These are phyloP conservation scores for Enteromius trimaculatus DNA, from an alignment of 2,797 vertebrate species.

Conservation along the genomic window DNA sequence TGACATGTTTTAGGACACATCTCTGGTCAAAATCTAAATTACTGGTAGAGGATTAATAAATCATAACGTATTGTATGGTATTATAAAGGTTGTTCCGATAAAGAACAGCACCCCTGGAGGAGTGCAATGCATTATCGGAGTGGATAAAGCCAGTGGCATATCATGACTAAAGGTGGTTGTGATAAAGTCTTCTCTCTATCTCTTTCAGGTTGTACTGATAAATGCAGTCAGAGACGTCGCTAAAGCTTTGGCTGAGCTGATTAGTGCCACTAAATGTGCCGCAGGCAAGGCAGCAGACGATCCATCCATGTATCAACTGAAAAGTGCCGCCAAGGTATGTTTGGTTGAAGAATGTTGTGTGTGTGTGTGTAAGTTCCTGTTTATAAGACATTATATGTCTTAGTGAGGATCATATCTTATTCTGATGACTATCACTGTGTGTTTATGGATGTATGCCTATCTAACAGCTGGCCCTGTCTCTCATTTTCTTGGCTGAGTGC, in stretches of 20 bases:
- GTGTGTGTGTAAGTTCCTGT: background rate
- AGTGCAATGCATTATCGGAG: slow-evolving; percentile 16
- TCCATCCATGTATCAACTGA: slow-evolving; percentile 98
- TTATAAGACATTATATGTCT: slow-evolving; percentile 51
- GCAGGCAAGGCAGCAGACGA: slow-evolving; percentile 95
- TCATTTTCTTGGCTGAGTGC: slow-evolving; percentile 43
- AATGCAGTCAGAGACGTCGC: slow-evolving; percentile 98
- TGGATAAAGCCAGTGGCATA: slow-evolving; percentile 54
- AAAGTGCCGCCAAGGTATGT: slow-evolving; percentile 95
- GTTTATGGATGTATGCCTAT: background rate
- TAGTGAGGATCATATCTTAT: slow-evolving; percentile 30
- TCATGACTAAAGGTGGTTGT: slow-evolving; percentile 66
- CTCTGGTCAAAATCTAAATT: background rate
- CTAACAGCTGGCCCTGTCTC: slow-evolving; percentile 41
- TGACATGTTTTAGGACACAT: slow-evolving; percentile 3
- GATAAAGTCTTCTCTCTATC: slow-evolving; percentile 64
- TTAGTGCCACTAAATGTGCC: slow-evolving; percentile 96
- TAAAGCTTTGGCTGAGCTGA: slow-evolving; percentile 96
- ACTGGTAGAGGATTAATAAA: background rate
- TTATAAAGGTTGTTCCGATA: slow-evolving; percentile 12
- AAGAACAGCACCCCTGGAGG: slow-evolving; percentile 3
- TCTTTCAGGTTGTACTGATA: slow-evolving; percentile 92
- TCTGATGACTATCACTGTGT: slow-evolving; percentile 29
- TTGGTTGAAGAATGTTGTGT: slow-evolving; percentile 52
- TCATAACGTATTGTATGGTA: background rate